Percentiles rank a stretch among this genome's conserved stretches.
These are phyloP conservation scores for Chamaea fasciata DNA, from an alignment of 2,113 vertebrate species.

Conservation along the genomic window DNA sequence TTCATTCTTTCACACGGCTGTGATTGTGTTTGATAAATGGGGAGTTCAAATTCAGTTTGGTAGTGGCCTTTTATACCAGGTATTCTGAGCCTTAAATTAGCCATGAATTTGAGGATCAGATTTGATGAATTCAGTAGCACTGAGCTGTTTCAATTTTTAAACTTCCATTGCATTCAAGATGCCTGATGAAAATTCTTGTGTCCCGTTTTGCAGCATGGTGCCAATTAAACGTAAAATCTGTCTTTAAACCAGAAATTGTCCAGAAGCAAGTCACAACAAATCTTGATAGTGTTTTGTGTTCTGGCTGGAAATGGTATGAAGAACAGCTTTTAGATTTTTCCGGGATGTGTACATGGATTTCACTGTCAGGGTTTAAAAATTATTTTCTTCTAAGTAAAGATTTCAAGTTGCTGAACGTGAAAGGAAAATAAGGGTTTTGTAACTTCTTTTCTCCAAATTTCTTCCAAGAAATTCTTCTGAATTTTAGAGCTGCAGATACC, in stretches of 20 bases:
- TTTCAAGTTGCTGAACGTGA: background rate
- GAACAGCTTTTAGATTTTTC: background rate
- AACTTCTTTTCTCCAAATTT: background rate
- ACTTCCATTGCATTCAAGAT: background rate
- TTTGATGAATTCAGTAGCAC: background rate
- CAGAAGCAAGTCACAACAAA: conserved; percentile 33
- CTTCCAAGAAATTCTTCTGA: background rate
- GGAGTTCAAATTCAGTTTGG: background rate
- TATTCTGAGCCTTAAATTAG: background rate
- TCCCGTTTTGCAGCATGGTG: background rate
- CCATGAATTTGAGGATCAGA: background rate
- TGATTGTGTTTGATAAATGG: background rate
- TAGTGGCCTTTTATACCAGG: background rate
- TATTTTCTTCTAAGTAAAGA: background rate
- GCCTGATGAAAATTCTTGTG: background rate
- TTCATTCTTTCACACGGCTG: background rate
- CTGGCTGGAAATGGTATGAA: background rate
- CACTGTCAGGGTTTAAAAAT: background rate
- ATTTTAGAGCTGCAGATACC: background rate
- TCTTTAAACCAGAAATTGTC: background rate
- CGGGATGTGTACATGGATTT: background rate
- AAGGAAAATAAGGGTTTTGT: background rate
- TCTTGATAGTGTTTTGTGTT: background rate
- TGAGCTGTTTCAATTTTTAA: background rate
- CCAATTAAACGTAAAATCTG: background rate